Conservation (phyloP, 92 coral and sea anemone species). For the Isaurus tuberculatus region DNA sequence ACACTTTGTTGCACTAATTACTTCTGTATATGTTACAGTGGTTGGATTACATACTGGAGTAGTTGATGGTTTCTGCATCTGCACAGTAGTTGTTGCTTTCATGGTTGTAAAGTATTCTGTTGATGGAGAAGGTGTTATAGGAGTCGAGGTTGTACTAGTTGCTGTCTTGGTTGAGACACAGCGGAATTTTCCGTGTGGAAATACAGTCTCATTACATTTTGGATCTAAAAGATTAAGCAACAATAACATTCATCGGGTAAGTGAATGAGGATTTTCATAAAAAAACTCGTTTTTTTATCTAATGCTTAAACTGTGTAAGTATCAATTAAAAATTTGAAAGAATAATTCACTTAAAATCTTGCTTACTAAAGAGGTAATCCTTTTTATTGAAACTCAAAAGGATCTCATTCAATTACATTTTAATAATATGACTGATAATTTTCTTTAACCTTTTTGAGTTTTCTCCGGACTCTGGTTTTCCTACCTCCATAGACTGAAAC, state of each 20-base stretch:
- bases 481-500: no score
- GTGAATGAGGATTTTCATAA: no score
- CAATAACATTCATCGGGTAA: no score
- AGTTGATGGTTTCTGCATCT: background rate
- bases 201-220: background rate
- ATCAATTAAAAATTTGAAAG: no score
- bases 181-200: background rate
- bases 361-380: background rate
- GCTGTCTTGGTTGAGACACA: background rate
- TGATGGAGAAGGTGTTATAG: background rate
- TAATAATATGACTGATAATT: no score
- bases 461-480: no score
- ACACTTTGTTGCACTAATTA: background rate
- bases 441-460: no score
- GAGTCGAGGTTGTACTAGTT: background rate
- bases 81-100: background rate
- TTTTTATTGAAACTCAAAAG: no score
- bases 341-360: no score
- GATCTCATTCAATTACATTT: no score
- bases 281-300: no score
- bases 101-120: background rate
- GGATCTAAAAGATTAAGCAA: background rate
- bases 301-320: no score
- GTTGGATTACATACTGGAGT: background rate
- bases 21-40: background rate